Evolutionary conservation across 2,113 vertebrate genomes (phyloP).

Genomic region (Martes martes): DNA sequence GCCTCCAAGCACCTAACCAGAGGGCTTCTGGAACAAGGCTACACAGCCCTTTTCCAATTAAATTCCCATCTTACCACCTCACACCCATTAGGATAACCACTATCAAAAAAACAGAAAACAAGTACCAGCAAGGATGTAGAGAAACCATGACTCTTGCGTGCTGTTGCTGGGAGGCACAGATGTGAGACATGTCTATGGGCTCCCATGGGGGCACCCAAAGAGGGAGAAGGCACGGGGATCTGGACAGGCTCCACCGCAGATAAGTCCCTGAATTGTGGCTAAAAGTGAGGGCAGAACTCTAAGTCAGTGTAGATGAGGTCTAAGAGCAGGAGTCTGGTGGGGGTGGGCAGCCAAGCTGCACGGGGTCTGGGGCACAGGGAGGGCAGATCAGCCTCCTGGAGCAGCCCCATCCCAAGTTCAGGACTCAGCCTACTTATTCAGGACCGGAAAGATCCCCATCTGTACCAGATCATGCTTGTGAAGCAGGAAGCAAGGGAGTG

Average conservation of each 20-base stretch:
- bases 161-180: neutral
- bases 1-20: no score
- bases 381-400: neutral
- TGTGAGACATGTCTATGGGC: neutral
- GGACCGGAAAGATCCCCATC: neutral
- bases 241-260: neutral
- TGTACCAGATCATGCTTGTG: accelerated
- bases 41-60: neutral
- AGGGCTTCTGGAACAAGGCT: neutral
- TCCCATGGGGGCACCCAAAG: neutral
- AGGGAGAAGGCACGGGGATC: neutral
- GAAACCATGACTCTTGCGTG: neutral
- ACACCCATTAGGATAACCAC: neutral
- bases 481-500: no score
- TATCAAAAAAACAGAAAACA: neutral
- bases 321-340: neutral
- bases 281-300: neutral
- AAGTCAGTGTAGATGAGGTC: no score
- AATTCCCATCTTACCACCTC: neutral
- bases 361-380: neutral
- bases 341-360: accelerated
- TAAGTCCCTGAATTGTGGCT: neutral
- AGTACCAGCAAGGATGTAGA: neutral
- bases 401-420: neutral
- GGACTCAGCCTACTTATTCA: neutral